These are phyloP conservation scores for Polydrusus cervinus DNA, from an alignment of 2,888 invertebrate species.

Conservation along the genomic window DNA sequence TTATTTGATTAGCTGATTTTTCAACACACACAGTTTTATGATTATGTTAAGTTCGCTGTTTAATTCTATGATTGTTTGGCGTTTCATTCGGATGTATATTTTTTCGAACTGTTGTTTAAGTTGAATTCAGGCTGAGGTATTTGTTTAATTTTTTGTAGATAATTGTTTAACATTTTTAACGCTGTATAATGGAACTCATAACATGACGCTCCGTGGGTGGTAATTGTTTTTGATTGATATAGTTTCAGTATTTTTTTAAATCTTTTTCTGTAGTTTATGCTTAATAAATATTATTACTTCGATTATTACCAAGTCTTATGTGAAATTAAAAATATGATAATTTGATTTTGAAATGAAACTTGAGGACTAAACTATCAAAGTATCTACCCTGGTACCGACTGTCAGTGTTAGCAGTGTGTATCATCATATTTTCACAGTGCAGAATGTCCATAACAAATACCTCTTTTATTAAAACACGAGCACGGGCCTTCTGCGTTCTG, in stretches of 20 bases:
- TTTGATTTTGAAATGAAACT: too few relatives aligned
- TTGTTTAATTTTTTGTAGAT: conserved; percentile 26
- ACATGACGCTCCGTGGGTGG: conserved; percentile 16
- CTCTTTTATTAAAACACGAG: too few relatives aligned
- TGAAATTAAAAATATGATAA: too few relatives aligned
- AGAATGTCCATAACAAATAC: too few relatives aligned
- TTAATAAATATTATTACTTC: too few relatives aligned
- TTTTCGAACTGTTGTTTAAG: conserved; percentile 28
- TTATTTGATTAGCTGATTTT: conserved; percentile 42
- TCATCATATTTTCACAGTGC: too few relatives aligned
- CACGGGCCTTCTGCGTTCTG: too few relatives aligned
- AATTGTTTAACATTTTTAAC: conserved; percentile 28
- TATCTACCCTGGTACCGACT: too few relatives aligned
- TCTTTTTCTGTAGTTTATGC: neutral
- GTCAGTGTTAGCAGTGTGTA: too few relatives aligned
- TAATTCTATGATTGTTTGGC: conserved; percentile 33
- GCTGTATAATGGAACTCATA: conserved; percentile 25
- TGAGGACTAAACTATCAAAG: too few relatives aligned
- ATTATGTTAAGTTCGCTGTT: conserved; percentile 42
- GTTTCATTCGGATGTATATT: conserved; percentile 31
- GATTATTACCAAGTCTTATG: too few relatives aligned
- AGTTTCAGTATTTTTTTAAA: neutral
- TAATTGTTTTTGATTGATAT: conserved; percentile 8
- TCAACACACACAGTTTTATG: conserved; percentile 43
- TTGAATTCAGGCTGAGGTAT: conserved; percentile 18